Percentiles rank a stretch among this genome's conserved stretches.
Conservation (phyloP, 2,113 vertebrate genomes). For the Talpa occidentalis region DNA sequence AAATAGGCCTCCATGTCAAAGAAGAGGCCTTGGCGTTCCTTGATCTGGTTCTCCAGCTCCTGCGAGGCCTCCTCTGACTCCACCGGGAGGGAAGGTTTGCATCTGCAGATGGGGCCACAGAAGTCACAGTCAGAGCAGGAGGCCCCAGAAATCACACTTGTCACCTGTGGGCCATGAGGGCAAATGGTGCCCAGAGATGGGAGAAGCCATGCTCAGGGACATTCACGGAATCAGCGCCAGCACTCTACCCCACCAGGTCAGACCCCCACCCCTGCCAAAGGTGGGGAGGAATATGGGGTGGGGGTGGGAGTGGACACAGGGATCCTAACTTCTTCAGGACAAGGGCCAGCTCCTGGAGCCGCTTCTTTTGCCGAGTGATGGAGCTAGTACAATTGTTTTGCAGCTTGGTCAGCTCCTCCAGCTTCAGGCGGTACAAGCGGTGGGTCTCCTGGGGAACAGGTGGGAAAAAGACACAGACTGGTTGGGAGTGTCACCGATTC, state of each 20-base stretch:
- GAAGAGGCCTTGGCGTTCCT: slow-evolving; percentile 90
- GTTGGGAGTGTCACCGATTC: background rate
- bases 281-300: background rate
- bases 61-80: slow-evolving; percentile 82
- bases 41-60: slow-evolving; percentile 90
- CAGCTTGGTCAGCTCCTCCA: slow-evolving; percentile 94
- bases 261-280: background rate
- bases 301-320: accelerated
- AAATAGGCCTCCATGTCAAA: slow-evolving; percentile 97
- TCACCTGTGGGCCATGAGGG: background rate
- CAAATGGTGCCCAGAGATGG: background rate
- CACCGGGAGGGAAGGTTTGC: slow-evolving; percentile 80
- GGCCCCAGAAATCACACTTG: accelerated
- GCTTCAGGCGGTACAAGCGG: slow-evolving; percentile 92
- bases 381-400: slow-evolving; percentile 90
- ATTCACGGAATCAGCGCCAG: background rate
- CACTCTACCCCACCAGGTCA: background rate
- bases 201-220: slow-evolving; percentile 37
- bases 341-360: slow-evolving; percentile 88
- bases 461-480: background rate
- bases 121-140: background rate
- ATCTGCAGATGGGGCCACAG: slow-evolving; percentile 81
- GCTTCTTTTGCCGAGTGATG: slow-evolving; percentile 89
- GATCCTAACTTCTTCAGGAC: slow-evolving; percentile 87
- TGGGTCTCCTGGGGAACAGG: slow-evolving; percentile 90